A percentile compares a stretch with the other conserved stretches of the same genome.
These are phyloP conservation scores for Schizopygopsis malacanthus DNA, from an alignment of 2,797 vertebrate species.

Conservation along the genomic window DNA sequence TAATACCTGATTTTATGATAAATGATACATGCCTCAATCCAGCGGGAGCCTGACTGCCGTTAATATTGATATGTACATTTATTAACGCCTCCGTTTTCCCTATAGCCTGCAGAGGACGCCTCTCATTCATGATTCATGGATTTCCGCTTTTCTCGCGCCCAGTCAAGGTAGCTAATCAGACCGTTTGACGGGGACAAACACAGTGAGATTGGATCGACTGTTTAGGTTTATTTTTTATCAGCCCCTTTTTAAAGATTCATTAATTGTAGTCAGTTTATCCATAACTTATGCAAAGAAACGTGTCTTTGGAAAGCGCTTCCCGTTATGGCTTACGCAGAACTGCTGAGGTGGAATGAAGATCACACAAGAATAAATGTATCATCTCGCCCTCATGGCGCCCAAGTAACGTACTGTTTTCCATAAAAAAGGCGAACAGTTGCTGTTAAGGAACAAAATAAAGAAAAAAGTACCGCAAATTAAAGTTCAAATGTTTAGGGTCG, in stretches of 20 bases:
- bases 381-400: not conserved
- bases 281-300: not conserved
- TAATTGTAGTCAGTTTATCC: constrained; percentile 35
- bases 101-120: constrained; percentile 18
- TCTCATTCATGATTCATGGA: constrained; percentile 50
- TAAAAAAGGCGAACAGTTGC: not conserved
- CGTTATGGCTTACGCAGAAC: not conserved
- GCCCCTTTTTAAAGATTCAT: constrained; percentile 34
- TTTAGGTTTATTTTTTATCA: not conserved
- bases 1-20: constrained; percentile 57
- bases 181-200: constrained; percentile 43
- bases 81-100: constrained; percentile 36
- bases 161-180: constrained; percentile 5
- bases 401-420: not conserved
- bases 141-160: not conserved
- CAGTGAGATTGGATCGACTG: not conserved
- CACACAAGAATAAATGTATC: not conserved
- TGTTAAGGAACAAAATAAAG: not conserved
- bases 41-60: constrained; percentile 4
- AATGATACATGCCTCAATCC: constrained; percentile 47
- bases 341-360: not conserved
- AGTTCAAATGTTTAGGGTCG: not conserved
- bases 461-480: not conserved
- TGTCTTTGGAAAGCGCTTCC: not conserved
- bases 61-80: constrained; percentile 53